Base-by-base conservation (phyloP, 1,140 invertebrate species). In the Drosophila auraria region DNA sequence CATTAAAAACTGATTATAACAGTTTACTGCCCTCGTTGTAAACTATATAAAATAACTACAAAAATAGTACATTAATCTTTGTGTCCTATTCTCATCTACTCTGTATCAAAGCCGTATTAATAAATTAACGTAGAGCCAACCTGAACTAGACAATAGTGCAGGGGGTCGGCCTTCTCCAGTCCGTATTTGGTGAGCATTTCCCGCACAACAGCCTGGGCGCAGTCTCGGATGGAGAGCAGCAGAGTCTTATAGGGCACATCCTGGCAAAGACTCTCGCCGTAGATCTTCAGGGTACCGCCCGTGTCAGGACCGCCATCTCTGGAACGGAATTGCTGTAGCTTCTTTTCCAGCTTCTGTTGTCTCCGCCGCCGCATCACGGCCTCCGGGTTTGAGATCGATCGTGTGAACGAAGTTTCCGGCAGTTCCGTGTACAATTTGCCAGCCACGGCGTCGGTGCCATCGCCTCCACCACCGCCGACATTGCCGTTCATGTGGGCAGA, bases 181-280 rank as follows among this genome's bases (percentile, higher is more conserved):
- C 98, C 98, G 93, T 99, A 99, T 94, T 99, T 99, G 69, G 98
- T 96, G 15, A 99, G 95, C 95, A 99, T 99, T 94, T 99, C 99
- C 81, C 96, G 95, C 36, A 99, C 97, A 45, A 99, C 98, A 78
- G 96, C 96, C 40, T 96, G 96, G 2, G 98, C 98, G 44, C 96
- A 97, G 93, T 99, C 99, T 49, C 97, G 95, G 14, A 99, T 97
- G 20, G 98, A 99, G 36, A 99, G 94, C 72, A 99, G 94, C 44
- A 99, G 94, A 3, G 99, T 99, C 94, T 99, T 99, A 93, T 99
- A 99, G 47, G 99, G 99, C 73, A 99, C 98, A 94, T 99, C 98
- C 84, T 97, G 97, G 91, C 98, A 98, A 8, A 99, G 94, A 14
- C 98, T 97, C 93, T 99, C 98, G 27, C 99, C 99, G 94, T 99